phyloP scores from a whole-genome alignment of 2,797 vertebrate genomes.

The Anguilla pacifica region DNA sequence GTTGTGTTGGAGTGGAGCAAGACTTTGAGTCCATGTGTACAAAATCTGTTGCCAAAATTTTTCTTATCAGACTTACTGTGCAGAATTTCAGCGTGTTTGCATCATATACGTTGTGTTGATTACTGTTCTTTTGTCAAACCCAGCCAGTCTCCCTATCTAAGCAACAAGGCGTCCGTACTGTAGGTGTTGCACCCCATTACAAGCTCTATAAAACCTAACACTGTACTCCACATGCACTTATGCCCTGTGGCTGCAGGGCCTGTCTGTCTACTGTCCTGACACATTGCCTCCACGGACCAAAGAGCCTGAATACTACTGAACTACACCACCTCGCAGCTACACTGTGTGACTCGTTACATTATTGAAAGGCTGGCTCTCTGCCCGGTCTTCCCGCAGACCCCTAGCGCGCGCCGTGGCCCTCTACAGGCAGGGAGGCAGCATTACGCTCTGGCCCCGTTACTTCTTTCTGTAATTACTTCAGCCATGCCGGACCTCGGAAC shows the following conservation, averaged over 20 bases:
- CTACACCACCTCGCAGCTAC: constrained; percentile 44
- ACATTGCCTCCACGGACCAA: constrained; percentile 62
- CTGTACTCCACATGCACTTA: background rate
- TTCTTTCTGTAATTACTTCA: constrained; percentile 1
- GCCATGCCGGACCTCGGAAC: background rate
- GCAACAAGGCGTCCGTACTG: background rate
- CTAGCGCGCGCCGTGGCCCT: background rate
- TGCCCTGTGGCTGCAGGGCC: background rate
- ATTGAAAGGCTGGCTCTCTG: background rate
- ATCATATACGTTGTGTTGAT: background rate
- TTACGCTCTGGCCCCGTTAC: background rate
- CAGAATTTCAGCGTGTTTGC: background rate
- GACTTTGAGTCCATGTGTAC: background rate
- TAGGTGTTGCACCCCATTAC: background rate
- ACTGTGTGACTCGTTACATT: background rate
- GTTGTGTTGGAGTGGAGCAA: background rate
- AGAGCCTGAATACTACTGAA: constrained; percentile 60
- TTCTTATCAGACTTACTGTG: background rate
- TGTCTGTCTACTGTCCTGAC: background rate
- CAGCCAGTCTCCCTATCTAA: background rate
- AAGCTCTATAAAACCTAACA: background rate
- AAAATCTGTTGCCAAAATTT: background rate
- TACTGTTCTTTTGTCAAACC: background rate
- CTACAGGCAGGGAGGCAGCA: background rate
- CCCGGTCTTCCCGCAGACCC: background rate